Conservation (phyloP, 2,888 invertebrate species). For the Pogonocherus hispidulus region DNA sequence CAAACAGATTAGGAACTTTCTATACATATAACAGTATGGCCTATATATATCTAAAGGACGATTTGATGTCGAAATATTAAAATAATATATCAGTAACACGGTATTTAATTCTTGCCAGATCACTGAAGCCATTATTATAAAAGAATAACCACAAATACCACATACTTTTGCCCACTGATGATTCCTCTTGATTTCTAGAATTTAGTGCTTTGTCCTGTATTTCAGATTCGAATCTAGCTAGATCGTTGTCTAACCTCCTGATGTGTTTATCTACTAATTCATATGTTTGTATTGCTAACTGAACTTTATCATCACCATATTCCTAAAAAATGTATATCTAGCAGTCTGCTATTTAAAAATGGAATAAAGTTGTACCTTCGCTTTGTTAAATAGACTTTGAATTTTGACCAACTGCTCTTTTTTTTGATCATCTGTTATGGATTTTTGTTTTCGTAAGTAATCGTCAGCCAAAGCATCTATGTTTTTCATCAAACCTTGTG, state of each 20-base stretch:
- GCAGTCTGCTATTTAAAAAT: neutral
- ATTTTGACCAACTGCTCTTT: conserved; percentile 88
- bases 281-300: conserved; percentile 97
- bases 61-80: neutral
- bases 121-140: conserved; percentile 1
- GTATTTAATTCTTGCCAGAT: neutral
- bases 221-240: conserved; percentile 96
- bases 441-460: conserved; percentile 81
- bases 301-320: conserved; percentile 97
- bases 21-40: neutral
- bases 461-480: conserved; percentile 91
- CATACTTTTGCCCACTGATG: conserved; percentile 74
- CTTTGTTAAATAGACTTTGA: conserved; percentile 91
- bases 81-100: neutral
- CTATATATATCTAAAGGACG: neutral
- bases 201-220: conserved; percentile 94
- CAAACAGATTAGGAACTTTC: neutral
- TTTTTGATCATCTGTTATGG: conserved; percentile 82
- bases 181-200: conserved; percentile 79
- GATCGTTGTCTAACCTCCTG: conserved; percentile 93
- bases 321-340: conserved; percentile 69
- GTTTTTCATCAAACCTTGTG: conserved; percentile 90
- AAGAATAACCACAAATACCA: conserved; percentile 1
- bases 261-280: conserved; percentile 99
- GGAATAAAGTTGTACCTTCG: conserved; percentile 71